These are phyloP conservation scores for Erebia epiphron DNA, from an alignment of 2,888 invertebrate genomes.

Conservation along the genomic window DNA sequence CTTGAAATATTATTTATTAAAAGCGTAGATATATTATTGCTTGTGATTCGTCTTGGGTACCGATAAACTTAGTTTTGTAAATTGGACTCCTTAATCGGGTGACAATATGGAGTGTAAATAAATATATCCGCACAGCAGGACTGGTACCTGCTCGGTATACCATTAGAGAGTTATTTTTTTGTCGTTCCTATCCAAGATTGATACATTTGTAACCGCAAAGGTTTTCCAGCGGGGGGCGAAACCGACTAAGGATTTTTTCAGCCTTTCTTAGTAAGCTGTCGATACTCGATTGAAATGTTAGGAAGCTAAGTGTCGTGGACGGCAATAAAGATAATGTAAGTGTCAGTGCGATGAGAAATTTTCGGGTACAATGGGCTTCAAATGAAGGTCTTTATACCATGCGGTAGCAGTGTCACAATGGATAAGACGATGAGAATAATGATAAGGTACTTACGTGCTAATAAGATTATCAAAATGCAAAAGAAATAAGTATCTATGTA, in stretches of 20 bases:
- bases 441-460: neutral
- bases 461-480: too few species aligned
- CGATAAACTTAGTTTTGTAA: neutral
- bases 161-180: slow-evolving; percentile 53
- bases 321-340: slow-evolving; percentile 49
- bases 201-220: slow-evolving; percentile 79
- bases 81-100: slow-evolving; percentile 42
- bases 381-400: slow-evolving; percentile 4
- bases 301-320: slow-evolving; percentile 49
- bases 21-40: too few species aligned
- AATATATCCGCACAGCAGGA: slow-evolving; percentile 70
- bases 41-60: too few species aligned
- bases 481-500: too few species aligned
- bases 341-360: slow-evolving; percentile 33
- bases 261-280: slow-evolving; percentile 67
- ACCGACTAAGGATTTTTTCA: slow-evolving; percentile 55
- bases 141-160: slow-evolving; percentile 57
- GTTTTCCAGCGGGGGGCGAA: slow-evolving; percentile 65
- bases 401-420: neutral
- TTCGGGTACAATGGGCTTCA: slow-evolving; percentile 6
- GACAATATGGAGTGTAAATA: slow-evolving; percentile 49
- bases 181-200: slow-evolving; percentile 60
- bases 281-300: slow-evolving; percentile 51
- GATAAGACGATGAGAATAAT: slow-evolving; percentile 7
- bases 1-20: too few species aligned